A percentile compares a stretch with the other conserved stretches of the same genome.
phyloP scores from a whole-genome alignment of 1,140 invertebrate species.

The Acromyrmex echinatior region DNA sequence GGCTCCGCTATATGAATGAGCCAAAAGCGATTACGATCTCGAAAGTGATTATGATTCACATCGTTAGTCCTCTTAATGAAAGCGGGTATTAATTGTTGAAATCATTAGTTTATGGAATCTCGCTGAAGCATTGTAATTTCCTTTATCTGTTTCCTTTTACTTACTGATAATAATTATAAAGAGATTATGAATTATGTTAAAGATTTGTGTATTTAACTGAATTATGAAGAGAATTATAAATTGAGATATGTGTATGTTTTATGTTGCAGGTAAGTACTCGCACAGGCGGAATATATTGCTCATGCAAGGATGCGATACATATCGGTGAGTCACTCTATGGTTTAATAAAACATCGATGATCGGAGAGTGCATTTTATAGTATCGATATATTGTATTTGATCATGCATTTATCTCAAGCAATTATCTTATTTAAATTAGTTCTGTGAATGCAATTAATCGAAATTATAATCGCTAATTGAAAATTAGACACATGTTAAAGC shows the following conservation, averaged over 20 bases:
- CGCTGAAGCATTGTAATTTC: neutral
- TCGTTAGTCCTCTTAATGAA: slow-evolving; percentile 20
- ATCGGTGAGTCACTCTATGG: slow-evolving; percentile 60
- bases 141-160: neutral
- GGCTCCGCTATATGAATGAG: slow-evolving; percentile 11
- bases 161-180: neutral
- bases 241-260: slow-evolving; percentile 20
- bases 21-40: slow-evolving; percentile 41
- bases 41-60: slow-evolving; percentile 40
- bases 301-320: neutral
- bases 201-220: slow-evolving; percentile 26
- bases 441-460: slow-evolving; percentile 13
- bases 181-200: slow-evolving; percentile 16
- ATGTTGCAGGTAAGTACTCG: slow-evolving; percentile 67
- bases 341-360: slow-evolving; percentile 52
- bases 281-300: neutral
- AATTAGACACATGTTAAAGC: slow-evolving; percentile 3
- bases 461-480: slow-evolving; percentile 3
- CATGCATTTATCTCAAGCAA: slow-evolving; percentile 22
- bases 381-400: neutral
- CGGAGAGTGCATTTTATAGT: neutral
- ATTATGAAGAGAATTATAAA: neutral
- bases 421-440: slow-evolving; percentile 52
- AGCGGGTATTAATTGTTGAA: slow-evolving; percentile 16
- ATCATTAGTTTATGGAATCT: slow-evolving; percentile 23